phyloP scores from a whole-genome alignment of 2,797 vertebrate species.

The Rallus crepitans region DNA sequence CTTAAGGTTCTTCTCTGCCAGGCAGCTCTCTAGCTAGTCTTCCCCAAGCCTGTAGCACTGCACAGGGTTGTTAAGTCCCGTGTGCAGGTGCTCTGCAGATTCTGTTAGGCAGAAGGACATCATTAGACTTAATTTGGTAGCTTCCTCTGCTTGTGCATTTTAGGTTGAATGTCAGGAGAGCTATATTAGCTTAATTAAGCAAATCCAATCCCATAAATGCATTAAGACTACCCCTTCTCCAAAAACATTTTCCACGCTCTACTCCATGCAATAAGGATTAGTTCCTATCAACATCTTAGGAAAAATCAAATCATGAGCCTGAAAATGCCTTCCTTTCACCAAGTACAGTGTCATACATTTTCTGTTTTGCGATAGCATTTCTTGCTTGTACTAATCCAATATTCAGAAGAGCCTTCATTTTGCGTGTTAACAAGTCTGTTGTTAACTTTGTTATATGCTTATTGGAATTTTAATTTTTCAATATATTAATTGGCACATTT shows the following conservation, averaged over 20 bases:
- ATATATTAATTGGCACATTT: constrained; percentile 17
- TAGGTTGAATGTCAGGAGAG: not conserved
- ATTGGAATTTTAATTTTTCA: not conserved
- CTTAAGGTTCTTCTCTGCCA: no score
- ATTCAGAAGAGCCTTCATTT: not conserved
- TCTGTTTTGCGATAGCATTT: not conserved
- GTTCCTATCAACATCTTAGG: not conserved
- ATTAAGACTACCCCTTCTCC: not conserved
- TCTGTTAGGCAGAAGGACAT: not conserved
- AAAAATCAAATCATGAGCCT: not conserved
- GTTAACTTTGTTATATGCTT: not conserved
- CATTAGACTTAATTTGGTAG: not conserved
- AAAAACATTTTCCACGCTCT: not conserved
- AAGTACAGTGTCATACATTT: not conserved
- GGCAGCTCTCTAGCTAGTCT: no score
- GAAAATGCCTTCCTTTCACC: not conserved
- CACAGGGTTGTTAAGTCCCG: no score
- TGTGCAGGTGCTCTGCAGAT: not conserved
- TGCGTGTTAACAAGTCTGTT: not conserved
- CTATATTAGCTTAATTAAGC: not conserved
- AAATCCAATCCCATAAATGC: not conserved
- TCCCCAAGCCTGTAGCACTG: no score
- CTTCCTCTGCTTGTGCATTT: not conserved
- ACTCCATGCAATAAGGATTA: not conserved
- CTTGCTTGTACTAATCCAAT: not conserved